These are phyloP conservation scores for Cephalopholis sonnerati DNA, from an alignment of 2,113 vertebrate species.

Conservation along the genomic window DNA sequence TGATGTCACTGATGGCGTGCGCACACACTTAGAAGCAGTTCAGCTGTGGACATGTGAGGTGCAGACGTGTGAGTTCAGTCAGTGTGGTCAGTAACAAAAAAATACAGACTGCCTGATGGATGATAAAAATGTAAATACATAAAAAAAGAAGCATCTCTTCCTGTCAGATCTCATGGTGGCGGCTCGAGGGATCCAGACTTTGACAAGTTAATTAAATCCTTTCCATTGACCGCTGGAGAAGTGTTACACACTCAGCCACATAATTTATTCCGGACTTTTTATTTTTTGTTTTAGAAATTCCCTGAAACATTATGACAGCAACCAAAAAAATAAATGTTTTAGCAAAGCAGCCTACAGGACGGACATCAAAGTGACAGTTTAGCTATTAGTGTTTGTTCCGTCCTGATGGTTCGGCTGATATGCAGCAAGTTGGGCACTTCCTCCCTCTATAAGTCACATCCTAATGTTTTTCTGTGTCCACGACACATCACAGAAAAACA, in stretches of 20 bases:
- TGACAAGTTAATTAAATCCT: slow-evolving; percentile 49
- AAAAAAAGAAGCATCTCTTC: not conserved
- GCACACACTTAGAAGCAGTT: not conserved
- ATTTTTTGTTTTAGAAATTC: not conserved
- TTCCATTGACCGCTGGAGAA: not conserved
- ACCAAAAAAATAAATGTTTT: slow-evolving; percentile 1
- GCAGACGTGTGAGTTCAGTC: not conserved
- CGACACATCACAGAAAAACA: slow-evolving; percentile 24
- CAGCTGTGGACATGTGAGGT: not conserved
- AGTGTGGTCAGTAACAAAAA: too few relatives aligned
- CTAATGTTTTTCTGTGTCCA: not conserved
- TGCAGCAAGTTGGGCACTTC: not conserved
- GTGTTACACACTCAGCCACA: not conserved
- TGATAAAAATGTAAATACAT: not conserved
- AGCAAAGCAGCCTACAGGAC: slow-evolving; percentile 7
- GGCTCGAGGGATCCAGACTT: not conserved
- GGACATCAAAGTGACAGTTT: slow-evolving; percentile 43
- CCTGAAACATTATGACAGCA: slow-evolving; percentile 10
- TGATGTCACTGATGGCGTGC: not conserved
- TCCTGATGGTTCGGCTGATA: slow-evolving; percentile 44
- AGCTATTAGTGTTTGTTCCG: slow-evolving; percentile 50
- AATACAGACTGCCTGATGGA: not conserved
- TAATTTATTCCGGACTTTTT: not conserved
- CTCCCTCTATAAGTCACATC: slow-evolving; percentile 1
- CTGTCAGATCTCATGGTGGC: not conserved